These are phyloP conservation scores for Dolichoris vasculosae DNA, from an alignment of 1,140 invertebrate species.

Conservation along the genomic window DNA sequence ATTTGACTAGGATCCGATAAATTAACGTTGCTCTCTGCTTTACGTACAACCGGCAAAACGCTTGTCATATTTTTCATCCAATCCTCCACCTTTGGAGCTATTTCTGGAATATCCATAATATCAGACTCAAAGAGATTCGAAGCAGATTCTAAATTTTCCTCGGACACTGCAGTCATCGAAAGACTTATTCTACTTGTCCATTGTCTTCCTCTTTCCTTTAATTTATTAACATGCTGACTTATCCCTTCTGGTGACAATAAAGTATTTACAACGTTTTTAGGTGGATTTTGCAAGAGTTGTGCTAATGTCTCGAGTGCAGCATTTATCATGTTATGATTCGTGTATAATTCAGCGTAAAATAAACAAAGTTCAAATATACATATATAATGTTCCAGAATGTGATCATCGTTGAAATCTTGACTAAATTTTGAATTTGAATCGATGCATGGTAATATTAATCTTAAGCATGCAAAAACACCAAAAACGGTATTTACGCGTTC, in stretches of 20 bases:
- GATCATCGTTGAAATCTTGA: constrained; percentile 55
- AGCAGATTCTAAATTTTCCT: constrained; percentile 68
- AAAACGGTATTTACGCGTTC: constrained; percentile 74
- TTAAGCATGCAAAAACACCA: constrained; percentile 80
- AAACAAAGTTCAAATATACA: constrained; percentile 90
- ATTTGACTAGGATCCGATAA: constrained; percentile 52
- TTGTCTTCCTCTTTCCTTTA: constrained; percentile 58
- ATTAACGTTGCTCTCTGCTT: constrained; percentile 49
- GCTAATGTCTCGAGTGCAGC: constrained; percentile 87
- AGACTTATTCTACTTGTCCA: constrained; percentile 66
- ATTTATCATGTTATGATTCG: constrained; percentile 90
- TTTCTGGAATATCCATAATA: constrained; percentile 66
- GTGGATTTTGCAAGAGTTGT: constrained; percentile 81
- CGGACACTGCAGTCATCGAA: constrained; percentile 69
- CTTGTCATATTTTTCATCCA: constrained; percentile 62
- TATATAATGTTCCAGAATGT: constrained; percentile 69
- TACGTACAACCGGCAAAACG: constrained; percentile 44
- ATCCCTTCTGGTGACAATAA: constrained; percentile 78
- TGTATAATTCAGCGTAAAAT: constrained; percentile 79
- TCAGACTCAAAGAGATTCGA: constrained; percentile 67
- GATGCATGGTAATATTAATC: constrained; percentile 78
- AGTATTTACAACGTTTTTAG: constrained; percentile 76
- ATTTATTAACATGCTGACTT: constrained; percentile 68
- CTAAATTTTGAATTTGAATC: constrained; percentile 55
- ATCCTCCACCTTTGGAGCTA: constrained; percentile 63